Conservation (phyloP, 2,888 invertebrate genomes). For the Leucophenga maculata region DNA sequence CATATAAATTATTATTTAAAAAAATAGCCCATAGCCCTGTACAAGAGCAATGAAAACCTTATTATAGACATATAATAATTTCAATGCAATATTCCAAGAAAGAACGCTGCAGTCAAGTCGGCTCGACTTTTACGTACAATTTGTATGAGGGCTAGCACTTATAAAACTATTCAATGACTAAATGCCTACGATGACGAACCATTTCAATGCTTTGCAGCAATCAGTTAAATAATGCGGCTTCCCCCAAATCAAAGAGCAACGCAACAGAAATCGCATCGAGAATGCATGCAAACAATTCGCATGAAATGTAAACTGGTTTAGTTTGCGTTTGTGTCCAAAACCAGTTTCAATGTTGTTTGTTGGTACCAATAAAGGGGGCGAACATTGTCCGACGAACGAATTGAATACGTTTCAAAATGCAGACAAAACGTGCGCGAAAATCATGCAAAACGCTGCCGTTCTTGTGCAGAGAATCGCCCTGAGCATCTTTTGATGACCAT, state of each 20-base stretch:
- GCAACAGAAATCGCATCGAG: too few species aligned
- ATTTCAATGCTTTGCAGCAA: neutral
- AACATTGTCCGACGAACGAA: slow-evolving; percentile 35
- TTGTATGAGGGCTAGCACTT: too few species aligned
- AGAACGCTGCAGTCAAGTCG: too few species aligned
- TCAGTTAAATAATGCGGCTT: slow-evolving; percentile 15
- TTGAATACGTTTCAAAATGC: slow-evolving; percentile 30
- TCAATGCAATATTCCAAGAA: too few species aligned
- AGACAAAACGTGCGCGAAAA: neutral
- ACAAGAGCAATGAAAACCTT: too few species aligned
- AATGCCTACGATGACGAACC: slow-evolving; percentile 7
- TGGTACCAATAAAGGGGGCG: too few species aligned
- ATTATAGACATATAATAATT: too few species aligned
- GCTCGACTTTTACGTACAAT: too few species aligned
- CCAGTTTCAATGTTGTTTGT: slow-evolving; percentile 52
- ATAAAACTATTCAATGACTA: neutral
- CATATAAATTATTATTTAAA: too few species aligned
- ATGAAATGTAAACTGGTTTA: neutral
- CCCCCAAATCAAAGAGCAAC: slow-evolving; percentile 19
- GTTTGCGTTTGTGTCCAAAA: slow-evolving; percentile 27
- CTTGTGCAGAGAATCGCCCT: neutral
- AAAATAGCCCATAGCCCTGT: too few species aligned
- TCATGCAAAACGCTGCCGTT: slow-evolving; percentile 9
- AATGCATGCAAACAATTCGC: neutral
- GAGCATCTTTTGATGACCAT: slow-evolving; percentile 10